Evolutionary conservation across 2,113 vertebrate genomes (phyloP).

Genomic region (western clawed frog (Xenopus tropicalis)): UCB_Xtro_10.0 CM004447.2:41179001-41179500

Average conservation of each 20-base stretch:
- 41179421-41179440: slow-evolving; percentile 45
- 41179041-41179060: too few relatives aligned
- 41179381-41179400: slow-evolving; percentile 38
- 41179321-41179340: slow-evolving; percentile 17
- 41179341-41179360: neutral
- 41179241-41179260: neutral
- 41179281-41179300: too few relatives aligned
- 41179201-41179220: slow-evolving; percentile 6
- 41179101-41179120: slow-evolving; percentile 12
- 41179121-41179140: neutral
- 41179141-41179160: neutral
- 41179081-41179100: slow-evolving; percentile 9
- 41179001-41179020: too few relatives aligned
- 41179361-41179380: slow-evolving; percentile 6
- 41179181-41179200: neutral
- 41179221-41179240: slow-evolving; percentile 11
- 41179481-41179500: slow-evolving; percentile 47
- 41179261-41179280: too few relatives aligned
- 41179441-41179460: slow-evolving; percentile 26
- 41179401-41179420: slow-evolving; percentile 31
- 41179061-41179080: neutral
- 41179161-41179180: neutral
- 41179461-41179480: slow-evolving; percentile 37
- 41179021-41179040: too few relatives aligned
- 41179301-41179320: slow-evolving; percentile 8